Base-by-base conservation (phyloP, 1,140 invertebrate species). In the Drosophila mayri region DNA sequence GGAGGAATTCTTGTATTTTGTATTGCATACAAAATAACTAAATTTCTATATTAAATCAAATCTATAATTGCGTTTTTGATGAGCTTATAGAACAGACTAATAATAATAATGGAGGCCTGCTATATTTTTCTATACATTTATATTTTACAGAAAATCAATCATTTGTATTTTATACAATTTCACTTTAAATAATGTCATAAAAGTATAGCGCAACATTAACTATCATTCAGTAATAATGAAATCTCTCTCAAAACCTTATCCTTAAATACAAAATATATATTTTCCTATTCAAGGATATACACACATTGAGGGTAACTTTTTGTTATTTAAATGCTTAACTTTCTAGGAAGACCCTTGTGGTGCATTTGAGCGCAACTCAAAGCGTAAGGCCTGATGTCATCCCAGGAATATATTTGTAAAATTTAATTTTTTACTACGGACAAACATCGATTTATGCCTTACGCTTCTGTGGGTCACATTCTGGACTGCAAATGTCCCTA, bases 341-440 rank as follows among this genome's bases (percentile, higher is more conserved):
- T 57, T 14, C 41, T 7, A 22, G 6, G 8, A 58, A 47, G 16
- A 20, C 35, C 35, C 22, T 57, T 20, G 18, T 22, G 35, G 49
- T 40, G 43, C 64, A 49, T 14, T 49, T 47, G 35, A 68, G 49
- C 40, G 20, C 64, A 40, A 25, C n/a, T 41, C 12, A 49, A 38
- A 49, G 22, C 46, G 28, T 16, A 22, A 12, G 16, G 14, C 22
- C 44, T n/a, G 11, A 12, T 30, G 30, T n/a, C 1, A 20, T 35
- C 12, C 16, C 20, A 20, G 14, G n/a, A 22, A 59, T 59, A 59
- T 72, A 37, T 59, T 71, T 59, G 35, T 37, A 14, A 71, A 25
- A 28, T 71, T 59, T 10, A 14, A 18, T 59, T 37, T 59, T 59
- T 14, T 10, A 41, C 35, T 35, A 35, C 20, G n/a, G 8, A 46